Evolutionary conservation across 1,140 invertebrate species (phyloP).

Genomic region (Himalopsyche phryganea): DNA sequence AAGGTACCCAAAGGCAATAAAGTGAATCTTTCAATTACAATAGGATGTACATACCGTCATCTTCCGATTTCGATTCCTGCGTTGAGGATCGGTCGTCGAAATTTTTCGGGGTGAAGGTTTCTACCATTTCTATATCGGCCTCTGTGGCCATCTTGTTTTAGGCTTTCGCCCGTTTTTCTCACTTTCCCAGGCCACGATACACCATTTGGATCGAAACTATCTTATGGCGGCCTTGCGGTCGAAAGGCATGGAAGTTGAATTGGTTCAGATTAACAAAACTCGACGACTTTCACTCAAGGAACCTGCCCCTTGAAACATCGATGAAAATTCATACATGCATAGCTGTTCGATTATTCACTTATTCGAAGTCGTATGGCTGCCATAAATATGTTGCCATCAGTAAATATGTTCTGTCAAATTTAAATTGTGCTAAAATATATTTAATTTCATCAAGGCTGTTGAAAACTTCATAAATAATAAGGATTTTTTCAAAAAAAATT

Average conservation of each 20-base stretch:
- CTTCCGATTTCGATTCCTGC: constrained; percentile 44
- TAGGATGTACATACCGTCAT: constrained; percentile 45
- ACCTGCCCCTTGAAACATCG: constrained; percentile 22
- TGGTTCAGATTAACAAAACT: not conserved
- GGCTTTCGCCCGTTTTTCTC: constrained; percentile 15
- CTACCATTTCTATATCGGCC: constrained; percentile 54
- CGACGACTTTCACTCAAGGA: constrained; percentile 17
- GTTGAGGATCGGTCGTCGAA: constrained; percentile 38
- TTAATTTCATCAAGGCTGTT: not conserved
- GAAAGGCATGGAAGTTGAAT: constrained; percentile 10
- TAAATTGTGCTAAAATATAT: no score
- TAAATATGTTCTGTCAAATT: not conserved
- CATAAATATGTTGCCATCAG: not conserved
- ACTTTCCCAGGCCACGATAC: constrained; percentile 12
- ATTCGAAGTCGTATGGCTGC: constrained; percentile 3
- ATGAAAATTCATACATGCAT: constrained; percentile 25
- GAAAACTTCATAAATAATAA: not conserved
- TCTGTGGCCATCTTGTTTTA: constrained; percentile 35
- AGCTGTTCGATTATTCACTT: constrained; percentile 20
- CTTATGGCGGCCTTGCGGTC: constrained; percentile 9
- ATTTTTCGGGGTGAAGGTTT: constrained; percentile 40
- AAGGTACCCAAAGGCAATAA: not conserved
- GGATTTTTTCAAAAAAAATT: not conserved
- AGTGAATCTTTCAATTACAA: constrained; percentile 10
- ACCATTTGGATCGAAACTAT: constrained; percentile 17